Percentiles rank a stretch among this genome's conserved stretches.
These are phyloP conservation scores for Peucedramus taeniatus DNA, from an alignment of 2,113 vertebrate species.

Conservation along the genomic window DNA sequence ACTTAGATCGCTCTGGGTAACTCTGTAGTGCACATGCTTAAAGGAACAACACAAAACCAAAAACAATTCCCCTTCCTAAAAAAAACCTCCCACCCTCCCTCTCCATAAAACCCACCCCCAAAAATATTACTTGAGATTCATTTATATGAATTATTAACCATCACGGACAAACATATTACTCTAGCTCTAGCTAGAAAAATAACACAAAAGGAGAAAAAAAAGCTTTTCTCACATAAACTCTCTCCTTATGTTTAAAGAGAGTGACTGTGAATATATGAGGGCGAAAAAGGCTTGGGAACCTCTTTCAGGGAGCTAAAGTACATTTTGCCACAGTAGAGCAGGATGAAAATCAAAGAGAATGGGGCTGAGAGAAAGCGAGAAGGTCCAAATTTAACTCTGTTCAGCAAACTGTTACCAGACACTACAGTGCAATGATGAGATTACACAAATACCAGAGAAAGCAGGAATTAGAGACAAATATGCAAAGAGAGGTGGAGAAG, in stretches of 20 bases:
- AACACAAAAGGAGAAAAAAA: background rate
- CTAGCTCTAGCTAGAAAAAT: constrained; percentile 55
- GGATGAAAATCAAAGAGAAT: background rate
- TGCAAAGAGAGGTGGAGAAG: background rate
- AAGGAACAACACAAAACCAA: constrained; percentile 25
- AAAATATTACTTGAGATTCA: constrained; percentile 55
- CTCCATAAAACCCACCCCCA: background rate
- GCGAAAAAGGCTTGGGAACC: background rate
- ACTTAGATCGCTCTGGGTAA: background rate
- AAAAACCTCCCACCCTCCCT: background rate
- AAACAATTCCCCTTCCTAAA: background rate
- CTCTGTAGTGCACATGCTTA: constrained; percentile 55
- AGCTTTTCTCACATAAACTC: constrained; percentile 1
- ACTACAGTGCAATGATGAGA: constrained; percentile 33
- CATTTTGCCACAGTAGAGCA: constrained; percentile 2
- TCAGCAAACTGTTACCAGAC: constrained; percentile 40
- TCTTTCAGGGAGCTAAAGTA: constrained; percentile 15
- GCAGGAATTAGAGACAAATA: background rate
- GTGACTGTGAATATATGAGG: background rate
- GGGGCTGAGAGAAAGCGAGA: background rate
- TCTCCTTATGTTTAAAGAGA: background rate
- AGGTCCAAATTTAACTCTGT: background rate
- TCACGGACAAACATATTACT: constrained; percentile 21
- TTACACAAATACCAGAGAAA: constrained; percentile 11
- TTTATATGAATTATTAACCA: constrained; percentile 43